Percentiles rank a stretch among this genome's conserved stretches.
Evolutionary conservation across 2,888 invertebrate genomes (phyloP).

Genomic region (Cheilosia scutellata): DNA sequence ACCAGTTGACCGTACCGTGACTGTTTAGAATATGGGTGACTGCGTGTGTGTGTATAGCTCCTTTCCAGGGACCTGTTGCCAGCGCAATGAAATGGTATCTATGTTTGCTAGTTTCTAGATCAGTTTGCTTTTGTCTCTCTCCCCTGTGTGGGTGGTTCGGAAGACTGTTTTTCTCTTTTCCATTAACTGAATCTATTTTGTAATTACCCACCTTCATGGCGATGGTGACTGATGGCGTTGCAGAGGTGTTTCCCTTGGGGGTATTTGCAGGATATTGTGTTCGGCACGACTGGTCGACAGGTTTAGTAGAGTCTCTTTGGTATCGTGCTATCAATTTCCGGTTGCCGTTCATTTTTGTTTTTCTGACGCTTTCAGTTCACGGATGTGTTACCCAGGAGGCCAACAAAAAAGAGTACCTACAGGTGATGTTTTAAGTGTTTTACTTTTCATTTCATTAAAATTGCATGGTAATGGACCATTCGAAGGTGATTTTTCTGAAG

Average conservation of each 20-base stretch:
- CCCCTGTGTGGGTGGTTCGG: neutral
- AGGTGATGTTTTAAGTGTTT: conserved; percentile 22
- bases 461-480: neutral
- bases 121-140: neutral
- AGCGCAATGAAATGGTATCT: conserved; percentile 9
- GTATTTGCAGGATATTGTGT: conserved; percentile 16
- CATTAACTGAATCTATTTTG: conserved; percentile 46
- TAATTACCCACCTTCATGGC: conserved; percentile 14
- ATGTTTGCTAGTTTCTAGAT: conserved; percentile 37
- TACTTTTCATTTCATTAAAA: conserved; percentile 23
- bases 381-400: neutral
- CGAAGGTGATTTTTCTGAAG: neutral
- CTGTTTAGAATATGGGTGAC: neutral
- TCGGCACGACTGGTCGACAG: neutral
- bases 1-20: neutral
- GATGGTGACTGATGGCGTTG: neutral
- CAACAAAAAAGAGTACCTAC: no score
- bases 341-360: conserved; percentile 1
- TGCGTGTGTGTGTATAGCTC: neutral
- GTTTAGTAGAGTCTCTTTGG: neutral
- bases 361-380: neutral
- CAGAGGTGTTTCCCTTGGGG: conserved; percentile 4
- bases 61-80: conserved; percentile 68
- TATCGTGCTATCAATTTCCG: conserved; percentile 4
- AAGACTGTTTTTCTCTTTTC: conserved; percentile 33